phyloP scores from a whole-genome alignment of 2,888 invertebrate genomes.

The Zaprionus lineosus region DNA sequence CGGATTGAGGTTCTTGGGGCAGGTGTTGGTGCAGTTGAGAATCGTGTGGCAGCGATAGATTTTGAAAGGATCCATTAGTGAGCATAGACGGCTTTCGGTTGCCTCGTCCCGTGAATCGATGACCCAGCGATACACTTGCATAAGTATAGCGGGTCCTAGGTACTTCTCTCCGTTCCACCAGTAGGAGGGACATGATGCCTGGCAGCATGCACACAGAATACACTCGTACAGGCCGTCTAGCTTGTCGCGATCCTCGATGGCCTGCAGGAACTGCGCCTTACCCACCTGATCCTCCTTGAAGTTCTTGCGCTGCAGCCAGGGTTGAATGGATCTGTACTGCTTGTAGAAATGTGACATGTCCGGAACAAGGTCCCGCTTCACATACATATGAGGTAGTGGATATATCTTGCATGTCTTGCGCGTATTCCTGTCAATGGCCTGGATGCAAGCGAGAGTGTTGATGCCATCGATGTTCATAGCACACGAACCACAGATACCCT shows the following conservation, averaged over 20 bases:
- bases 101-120: slow-evolving; percentile 96
- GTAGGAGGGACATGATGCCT: slow-evolving; percentile 97
- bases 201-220: slow-evolving; percentile 98
- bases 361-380: slow-evolving; percentile 95
- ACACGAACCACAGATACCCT: slow-evolving; percentile 99
- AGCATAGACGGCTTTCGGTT: slow-evolving; percentile 88
- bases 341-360: slow-evolving; percentile 97
- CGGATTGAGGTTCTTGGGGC: slow-evolving; percentile 98
- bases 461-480: slow-evolving; percentile 98
- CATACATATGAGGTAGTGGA: slow-evolving; percentile 99
- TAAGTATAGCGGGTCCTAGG: slow-evolving; percentile 97
- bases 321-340: slow-evolving; percentile 96
- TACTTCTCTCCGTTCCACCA: slow-evolving; percentile 99
- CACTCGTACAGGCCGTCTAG: slow-evolving; percentile 98
- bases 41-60: slow-evolving; percentile 98
- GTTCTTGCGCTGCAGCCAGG: slow-evolving; percentile 91
- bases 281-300: slow-evolving; percentile 85
- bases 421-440: slow-evolving; percentile 86
- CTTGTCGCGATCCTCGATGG: slow-evolving; percentile 93
- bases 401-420: slow-evolving; percentile 91
- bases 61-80: slow-evolving; percentile 93
- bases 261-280: slow-evolving; percentile 91
- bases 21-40: slow-evolving; percentile 96
- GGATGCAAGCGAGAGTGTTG: slow-evolving; percentile 96
- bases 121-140: slow-evolving; percentile 99